Evolutionary conservation across 2,797 vertebrate genomes (phyloP).

Genomic region (Pterois miles): DNA sequence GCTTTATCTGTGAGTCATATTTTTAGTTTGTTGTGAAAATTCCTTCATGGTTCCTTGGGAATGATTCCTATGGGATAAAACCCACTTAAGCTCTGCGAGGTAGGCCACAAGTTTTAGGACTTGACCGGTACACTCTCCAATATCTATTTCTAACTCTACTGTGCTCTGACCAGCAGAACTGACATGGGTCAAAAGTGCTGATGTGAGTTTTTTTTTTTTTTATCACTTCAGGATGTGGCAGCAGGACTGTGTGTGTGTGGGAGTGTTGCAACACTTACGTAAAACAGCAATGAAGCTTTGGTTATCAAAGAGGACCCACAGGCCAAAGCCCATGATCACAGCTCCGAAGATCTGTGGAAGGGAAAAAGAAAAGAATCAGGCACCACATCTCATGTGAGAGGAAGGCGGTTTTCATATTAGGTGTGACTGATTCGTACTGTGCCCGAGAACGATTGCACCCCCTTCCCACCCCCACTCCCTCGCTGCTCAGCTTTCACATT

Average conservation of each 20-base stretch:
- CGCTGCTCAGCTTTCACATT: too few species aligned
- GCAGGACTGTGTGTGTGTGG: not conserved
- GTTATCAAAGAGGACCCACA: slow-evolving; percentile 94
- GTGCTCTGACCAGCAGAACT: not conserved
- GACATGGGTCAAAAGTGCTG: slow-evolving; percentile 12
- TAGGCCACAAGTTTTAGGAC: slow-evolving; percentile 19
- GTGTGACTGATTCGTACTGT: too few species aligned
- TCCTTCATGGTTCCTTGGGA: slow-evolving; percentile 28
- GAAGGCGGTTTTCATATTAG: too few species aligned
- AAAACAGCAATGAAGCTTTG: slow-evolving; percentile 93
- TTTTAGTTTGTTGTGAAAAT: slow-evolving; percentile 47
- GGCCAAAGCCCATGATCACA: slow-evolving; percentile 92
- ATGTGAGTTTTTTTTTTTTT: not conserved
- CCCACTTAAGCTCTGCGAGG: slow-evolving; percentile 23
- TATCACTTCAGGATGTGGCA: slow-evolving; percentile 10
- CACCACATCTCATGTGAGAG: not conserved
- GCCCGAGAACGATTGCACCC: too few species aligned
- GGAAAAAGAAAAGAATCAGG: slow-evolving; percentile 37
- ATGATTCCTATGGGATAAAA: slow-evolving; percentile 31
- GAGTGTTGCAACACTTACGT: slow-evolving; percentile 85
- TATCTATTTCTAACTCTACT: slow-evolving; percentile 2
- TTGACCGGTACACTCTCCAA: slow-evolving; percentile 7
- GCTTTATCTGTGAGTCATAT: slow-evolving; percentile 37
- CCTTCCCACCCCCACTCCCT: too few species aligned
- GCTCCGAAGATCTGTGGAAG: slow-evolving; percentile 89